These are phyloP conservation scores for Tenthredo scrophulariae DNA, from an alignment of 2,888 invertebrate species.

Conservation along the genomic window DNA sequence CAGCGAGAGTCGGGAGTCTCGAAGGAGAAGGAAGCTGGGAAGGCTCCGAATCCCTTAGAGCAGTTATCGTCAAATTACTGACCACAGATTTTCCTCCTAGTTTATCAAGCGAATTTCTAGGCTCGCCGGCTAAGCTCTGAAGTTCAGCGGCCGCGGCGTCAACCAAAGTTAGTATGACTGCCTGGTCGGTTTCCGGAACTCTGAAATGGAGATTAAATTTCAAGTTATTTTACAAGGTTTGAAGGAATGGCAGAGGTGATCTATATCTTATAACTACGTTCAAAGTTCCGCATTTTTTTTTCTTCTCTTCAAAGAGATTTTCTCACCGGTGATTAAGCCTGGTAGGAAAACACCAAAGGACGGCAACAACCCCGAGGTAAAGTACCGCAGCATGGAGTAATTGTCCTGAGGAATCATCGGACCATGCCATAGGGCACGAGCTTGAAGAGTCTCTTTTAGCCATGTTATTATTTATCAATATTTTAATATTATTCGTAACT, in stretches of 20 bases:
- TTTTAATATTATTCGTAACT: not conserved
- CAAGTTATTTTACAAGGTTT: not conserved
- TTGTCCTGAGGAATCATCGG: conserved; percentile 63
- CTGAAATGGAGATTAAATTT: not conserved
- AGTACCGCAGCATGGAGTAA: conserved; percentile 69
- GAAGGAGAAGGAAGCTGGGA: conserved; percentile 73
- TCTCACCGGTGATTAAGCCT: conserved; percentile 72
- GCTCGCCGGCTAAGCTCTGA: conserved; percentile 81
- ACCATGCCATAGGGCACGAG: conserved; percentile 65
- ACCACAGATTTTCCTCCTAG: conserved; percentile 78
- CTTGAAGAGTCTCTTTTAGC: conserved; percentile 22
- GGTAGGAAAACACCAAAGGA: conserved; percentile 70
- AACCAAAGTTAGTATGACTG: conserved; percentile 82
- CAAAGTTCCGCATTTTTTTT: not conserved
- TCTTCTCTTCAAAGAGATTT: not conserved
- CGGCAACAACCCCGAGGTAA: conserved; percentile 68
- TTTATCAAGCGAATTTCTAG: conserved; percentile 78
- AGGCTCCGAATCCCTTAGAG: conserved; percentile 59
- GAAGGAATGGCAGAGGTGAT: not conserved
- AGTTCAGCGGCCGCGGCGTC: conserved; percentile 83
- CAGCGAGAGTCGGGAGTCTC: conserved; percentile 55
- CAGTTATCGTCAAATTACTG: conserved; percentile 75
- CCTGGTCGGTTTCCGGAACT: conserved; percentile 71
- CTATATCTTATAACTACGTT: not conserved
- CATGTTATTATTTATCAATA: not conserved